Conservation (phyloP, 35 echinoderm and acorn worm genomes). For the Hemicentrotus pulcherrimus region DNA sequence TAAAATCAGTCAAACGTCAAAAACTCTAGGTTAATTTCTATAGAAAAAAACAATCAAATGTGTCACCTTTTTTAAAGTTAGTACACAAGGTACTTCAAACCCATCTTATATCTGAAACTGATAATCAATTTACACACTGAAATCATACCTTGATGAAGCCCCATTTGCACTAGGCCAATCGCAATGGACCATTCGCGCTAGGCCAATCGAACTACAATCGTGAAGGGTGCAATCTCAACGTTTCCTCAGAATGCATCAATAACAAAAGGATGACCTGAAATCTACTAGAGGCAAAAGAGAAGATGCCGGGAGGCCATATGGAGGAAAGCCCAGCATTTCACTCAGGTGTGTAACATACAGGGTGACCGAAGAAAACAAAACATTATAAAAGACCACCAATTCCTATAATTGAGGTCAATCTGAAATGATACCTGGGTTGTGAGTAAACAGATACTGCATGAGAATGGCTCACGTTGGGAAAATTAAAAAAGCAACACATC, state of each 20-base stretch:
- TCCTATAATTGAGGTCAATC: not conserved
- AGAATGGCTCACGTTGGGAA: not conserved
- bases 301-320: not conserved
- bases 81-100: not conserved
- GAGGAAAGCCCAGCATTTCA: not conserved
- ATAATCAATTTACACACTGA: not conserved
- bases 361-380: not conserved
- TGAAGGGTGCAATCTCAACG: not conserved
- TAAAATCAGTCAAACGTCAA: too few species aligned
- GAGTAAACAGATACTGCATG: not conserved
- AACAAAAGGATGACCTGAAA: not conserved
- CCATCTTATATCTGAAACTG: not conserved
- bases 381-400: not conserved
- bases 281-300: not conserved
- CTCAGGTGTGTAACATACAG: not conserved
- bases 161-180: not conserved
- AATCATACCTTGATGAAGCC: not conserved
- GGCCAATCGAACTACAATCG: not conserved
- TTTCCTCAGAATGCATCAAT: conserved; percentile 1
- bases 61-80: not conserved
- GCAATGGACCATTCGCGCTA: not conserved
- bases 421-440: not conserved
- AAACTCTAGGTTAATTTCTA: not conserved
- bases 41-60: not conserved
- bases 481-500: not conserved